Percentiles rank a stretch among this genome's conserved stretches.
Evolutionary conservation across 2,888 invertebrate genomes (phyloP).

Genomic region (Euplexia lucipara): DNA sequence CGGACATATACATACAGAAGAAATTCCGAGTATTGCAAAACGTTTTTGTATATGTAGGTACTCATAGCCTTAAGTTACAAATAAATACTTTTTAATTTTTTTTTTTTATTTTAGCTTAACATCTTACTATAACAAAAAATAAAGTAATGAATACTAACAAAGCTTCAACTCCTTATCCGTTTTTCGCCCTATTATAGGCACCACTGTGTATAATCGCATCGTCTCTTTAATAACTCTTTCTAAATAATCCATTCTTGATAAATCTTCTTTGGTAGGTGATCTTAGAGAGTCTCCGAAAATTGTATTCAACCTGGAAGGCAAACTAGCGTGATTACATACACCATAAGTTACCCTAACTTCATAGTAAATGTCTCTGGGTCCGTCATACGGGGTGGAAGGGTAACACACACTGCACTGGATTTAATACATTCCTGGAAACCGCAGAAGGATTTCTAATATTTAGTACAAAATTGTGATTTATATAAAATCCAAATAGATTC

Average conservation of each 20-base stretch:
- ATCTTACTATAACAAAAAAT: neutral
- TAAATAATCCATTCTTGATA: slow-evolving; percentile 89
- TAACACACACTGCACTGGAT: too few species aligned
- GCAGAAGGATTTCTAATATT: too few species aligned
- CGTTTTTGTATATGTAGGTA: too few species aligned
- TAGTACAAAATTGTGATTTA: too few species aligned
- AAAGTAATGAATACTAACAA: slow-evolving; percentile 79
- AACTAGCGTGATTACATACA: neutral
- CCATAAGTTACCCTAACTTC: too few species aligned
- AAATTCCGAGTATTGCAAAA: too few species aligned
- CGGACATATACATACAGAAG: too few species aligned
- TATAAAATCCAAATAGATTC: too few species aligned
- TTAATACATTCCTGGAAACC: too few species aligned
- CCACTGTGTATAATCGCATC: slow-evolving; percentile 90
- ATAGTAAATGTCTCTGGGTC: too few species aligned
- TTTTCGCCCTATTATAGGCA: slow-evolving; percentile 86
- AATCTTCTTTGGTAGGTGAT: slow-evolving; percentile 84
- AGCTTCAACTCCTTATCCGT: slow-evolving; percentile 86
- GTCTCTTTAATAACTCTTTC: slow-evolving; percentile 91
- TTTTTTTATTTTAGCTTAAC: neutral
- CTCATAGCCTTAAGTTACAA: too few species aligned
- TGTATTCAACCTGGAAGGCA: slow-evolving; percentile 79
- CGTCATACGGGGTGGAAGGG: too few species aligned
- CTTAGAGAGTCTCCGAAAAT: slow-evolving; percentile 85
- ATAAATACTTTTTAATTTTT: neutral